These are phyloP conservation scores for Anas flavirostris DNA, from an alignment of 2,797 vertebrate genomes.

Conservation along the genomic window DNA sequence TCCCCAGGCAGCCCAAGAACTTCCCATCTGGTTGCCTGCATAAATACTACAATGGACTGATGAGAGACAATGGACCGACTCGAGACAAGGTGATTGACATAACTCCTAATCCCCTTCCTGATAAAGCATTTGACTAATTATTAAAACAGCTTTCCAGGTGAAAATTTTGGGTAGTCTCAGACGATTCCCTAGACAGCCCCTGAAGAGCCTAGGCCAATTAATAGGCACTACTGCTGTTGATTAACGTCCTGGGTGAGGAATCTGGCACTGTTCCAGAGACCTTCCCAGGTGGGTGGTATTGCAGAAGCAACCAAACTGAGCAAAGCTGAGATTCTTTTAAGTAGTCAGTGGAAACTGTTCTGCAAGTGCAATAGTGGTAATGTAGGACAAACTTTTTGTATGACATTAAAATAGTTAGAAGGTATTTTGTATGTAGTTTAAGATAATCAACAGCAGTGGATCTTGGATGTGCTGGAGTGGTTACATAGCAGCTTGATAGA, in stretches of 20 bases:
- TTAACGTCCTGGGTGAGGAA: background rate
- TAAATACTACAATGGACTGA: background rate
- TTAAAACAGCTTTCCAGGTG: background rate
- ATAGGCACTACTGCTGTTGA: background rate
- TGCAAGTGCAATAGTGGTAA: background rate
- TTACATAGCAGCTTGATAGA: background rate
- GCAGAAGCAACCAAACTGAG: background rate
- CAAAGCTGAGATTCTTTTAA: background rate
- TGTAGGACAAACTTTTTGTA: rapidly evolving
- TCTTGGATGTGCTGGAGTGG: background rate
- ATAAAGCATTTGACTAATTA: background rate
- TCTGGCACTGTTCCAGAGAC: background rate
- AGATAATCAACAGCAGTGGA: background rate
- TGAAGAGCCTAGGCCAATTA: background rate
- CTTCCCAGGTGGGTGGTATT: background rate
- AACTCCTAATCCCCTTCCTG: background rate
- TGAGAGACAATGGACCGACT: background rate
- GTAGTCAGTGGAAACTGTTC: background rate
- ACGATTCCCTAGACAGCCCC: background rate
- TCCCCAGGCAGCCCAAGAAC: background rate
- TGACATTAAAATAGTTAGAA: background rate
- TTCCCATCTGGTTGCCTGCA: background rate
- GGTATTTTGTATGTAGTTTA: background rate
- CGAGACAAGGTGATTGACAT: background rate
- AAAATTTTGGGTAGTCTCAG: background rate